Evolutionary conservation across 2,113 vertebrate genomes (phyloP).

Genomic region (Kobus ellipsiprymnus): DNA sequence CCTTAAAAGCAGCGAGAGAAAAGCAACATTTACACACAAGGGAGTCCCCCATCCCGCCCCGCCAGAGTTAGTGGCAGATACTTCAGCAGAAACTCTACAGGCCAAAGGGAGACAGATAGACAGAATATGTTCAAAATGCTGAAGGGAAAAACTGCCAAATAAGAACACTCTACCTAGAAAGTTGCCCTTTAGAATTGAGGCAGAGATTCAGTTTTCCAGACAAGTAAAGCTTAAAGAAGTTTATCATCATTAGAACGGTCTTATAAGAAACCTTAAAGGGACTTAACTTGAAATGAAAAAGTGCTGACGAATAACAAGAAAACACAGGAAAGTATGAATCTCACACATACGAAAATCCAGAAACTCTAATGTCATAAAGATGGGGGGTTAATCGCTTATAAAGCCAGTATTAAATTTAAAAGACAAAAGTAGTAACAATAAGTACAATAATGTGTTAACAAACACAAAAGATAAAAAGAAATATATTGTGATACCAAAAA

Average conservation of each 20-base stretch:
- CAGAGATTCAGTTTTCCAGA: not conserved
- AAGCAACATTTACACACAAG: not conserved
- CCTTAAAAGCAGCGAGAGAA: not conserved
- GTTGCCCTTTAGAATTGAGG: not conserved
- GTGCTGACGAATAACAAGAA: not conserved
- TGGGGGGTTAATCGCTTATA: not conserved
- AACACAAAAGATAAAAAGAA: not conserved
- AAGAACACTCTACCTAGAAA: not conserved
- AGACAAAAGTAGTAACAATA: not conserved
- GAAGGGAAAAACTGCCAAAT: not conserved
- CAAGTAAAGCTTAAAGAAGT: not conserved
- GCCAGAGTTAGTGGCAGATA: not conserved
- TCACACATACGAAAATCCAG: accelerated
- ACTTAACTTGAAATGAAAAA: not conserved
- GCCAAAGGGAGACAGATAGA: not conserved
- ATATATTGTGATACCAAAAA: not conserved
- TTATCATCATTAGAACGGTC: not conserved
- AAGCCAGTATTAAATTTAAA: not conserved
- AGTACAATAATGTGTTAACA: not conserved
- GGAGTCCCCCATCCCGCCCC: accelerated
- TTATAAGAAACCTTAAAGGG: not conserved
- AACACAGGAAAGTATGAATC: not conserved
- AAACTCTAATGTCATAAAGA: not conserved
- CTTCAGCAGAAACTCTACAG: not conserved
- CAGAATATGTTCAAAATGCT: not conserved